Conservation (phyloP, 2,888 invertebrate species). For the Lasioglossum villosulum region DNA sequence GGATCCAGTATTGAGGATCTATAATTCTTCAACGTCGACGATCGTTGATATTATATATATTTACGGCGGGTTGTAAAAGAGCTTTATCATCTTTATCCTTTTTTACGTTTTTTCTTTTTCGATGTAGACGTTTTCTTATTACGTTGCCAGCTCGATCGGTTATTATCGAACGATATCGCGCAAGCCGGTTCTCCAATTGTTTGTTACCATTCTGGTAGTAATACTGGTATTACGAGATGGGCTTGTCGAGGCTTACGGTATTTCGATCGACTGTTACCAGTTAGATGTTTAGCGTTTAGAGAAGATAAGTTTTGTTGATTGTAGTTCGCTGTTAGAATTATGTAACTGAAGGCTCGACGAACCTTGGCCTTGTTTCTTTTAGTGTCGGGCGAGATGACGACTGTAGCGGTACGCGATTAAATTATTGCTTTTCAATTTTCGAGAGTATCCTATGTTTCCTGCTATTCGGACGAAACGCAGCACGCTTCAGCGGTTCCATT, state of each 20-base stretch:
- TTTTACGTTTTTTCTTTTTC: neutral
- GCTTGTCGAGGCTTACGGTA: neutral
- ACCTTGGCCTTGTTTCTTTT: neutral
- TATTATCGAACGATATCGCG: neutral
- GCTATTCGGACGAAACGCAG: constrained; percentile 56
- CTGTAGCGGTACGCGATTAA: neutral
- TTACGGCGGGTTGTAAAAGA: neutral
- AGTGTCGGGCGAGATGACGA: neutral
- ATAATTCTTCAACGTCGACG: neutral
- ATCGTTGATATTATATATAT: neutral
- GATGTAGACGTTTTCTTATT: neutral
- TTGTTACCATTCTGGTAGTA: neutral
- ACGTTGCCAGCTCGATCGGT: neutral
- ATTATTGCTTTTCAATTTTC: neutral
- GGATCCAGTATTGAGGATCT: neutral
- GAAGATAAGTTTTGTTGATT: neutral
- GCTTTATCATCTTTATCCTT: neutral
- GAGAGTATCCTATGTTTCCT: constrained; percentile 28
- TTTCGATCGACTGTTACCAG: neutral
- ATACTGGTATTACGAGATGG: neutral
- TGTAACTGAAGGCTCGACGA: neutral
- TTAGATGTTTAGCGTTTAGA: neutral
- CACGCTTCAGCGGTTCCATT: neutral
- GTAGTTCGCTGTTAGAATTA: neutral
- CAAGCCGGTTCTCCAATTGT: neutral